Percentiles rank a stretch among this genome's conserved stretches.
Conservation (phyloP, 2,888 invertebrate genomes). For the Epirrhoe alternata region DNA sequence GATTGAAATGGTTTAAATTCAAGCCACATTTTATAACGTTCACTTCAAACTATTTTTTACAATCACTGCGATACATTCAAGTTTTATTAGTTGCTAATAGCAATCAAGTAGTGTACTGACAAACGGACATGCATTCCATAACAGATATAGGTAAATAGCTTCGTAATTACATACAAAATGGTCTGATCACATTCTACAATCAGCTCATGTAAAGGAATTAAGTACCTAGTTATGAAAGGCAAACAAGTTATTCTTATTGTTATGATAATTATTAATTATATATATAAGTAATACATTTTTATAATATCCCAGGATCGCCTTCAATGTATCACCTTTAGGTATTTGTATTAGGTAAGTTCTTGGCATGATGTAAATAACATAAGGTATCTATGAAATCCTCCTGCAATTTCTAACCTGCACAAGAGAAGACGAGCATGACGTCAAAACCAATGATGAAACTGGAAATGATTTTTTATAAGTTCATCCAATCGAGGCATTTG, state of each 20-base stretch:
- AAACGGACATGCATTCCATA: constrained; percentile 29
- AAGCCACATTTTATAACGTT: neutral
- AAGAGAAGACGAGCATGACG: no score
- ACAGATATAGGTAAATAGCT: constrained; percentile 19
- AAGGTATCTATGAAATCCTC: no score
- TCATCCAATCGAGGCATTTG: no score
- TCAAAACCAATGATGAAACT: no score
- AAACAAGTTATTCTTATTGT: neutral
- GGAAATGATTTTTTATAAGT: no score
- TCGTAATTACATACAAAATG: constrained; percentile 28
- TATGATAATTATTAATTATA: neutral
- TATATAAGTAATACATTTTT: neutral
- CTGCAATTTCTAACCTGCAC: no score
- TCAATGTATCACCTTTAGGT: no score
- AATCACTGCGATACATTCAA: neutral
- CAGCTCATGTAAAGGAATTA: neutral
- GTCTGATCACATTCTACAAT: constrained; percentile 16
- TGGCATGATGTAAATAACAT: no score
- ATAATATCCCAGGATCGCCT: neutral
- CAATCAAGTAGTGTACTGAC: constrained; percentile 21
- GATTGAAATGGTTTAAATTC: constrained; percentile 4
- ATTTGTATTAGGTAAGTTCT: no score
- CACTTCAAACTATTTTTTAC: neutral
- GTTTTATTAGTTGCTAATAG: constrained; percentile 19
- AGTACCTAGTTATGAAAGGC: no score